phyloP scores from a whole-genome alignment of 2,888 invertebrate species.

The Hypena proboscidalis region DNA sequence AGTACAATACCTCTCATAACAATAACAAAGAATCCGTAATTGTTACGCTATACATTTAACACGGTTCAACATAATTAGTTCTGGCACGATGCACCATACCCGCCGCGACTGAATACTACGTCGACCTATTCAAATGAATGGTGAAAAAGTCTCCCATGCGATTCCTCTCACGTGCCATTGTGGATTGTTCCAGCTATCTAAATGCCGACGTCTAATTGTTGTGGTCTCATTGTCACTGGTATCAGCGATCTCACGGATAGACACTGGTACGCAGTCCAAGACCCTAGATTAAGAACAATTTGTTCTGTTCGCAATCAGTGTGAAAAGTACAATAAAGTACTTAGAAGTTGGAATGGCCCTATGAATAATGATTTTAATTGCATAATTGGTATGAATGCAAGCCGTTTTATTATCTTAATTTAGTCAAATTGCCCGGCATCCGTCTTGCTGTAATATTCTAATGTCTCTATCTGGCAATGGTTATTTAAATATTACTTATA shows the following conservation, averaged over 20 bases:
- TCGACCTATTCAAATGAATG: slow-evolving; percentile 52
- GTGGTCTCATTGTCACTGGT: slow-evolving; percentile 70
- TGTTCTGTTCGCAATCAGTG: slow-evolving; percentile 27
- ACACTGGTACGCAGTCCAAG: slow-evolving; percentile 44
- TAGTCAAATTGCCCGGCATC: too few relatives aligned
- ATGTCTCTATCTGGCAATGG: too few relatives aligned
- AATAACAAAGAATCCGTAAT: slow-evolving; percentile 34
- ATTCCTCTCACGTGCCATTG: slow-evolving; percentile 80
- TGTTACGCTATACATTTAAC: slow-evolving; percentile 36
- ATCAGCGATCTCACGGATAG: slow-evolving; percentile 73
- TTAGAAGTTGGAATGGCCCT: not conserved
- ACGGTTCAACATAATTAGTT: slow-evolving; percentile 50
- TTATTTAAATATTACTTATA: too few relatives aligned
- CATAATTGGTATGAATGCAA: not conserved
- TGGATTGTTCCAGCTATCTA: slow-evolving; percentile 71
- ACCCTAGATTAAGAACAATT: slow-evolving; percentile 29
- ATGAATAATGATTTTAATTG: not conserved
- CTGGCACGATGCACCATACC: slow-evolving; percentile 42
- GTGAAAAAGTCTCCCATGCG: slow-evolving; percentile 70
- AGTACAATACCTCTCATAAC: not conserved
- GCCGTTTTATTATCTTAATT: too few relatives aligned
- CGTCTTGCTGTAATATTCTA: too few relatives aligned
- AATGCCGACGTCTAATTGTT: slow-evolving; percentile 73
- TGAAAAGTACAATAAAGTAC: slow-evolving; percentile 5
- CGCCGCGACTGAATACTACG: slow-evolving; percentile 44